Evolutionary conservation across 2,797 vertebrate genomes (phyloP), one percentile per base, ranked within the genome.

Genomic region (Chanos chanos): DNA sequence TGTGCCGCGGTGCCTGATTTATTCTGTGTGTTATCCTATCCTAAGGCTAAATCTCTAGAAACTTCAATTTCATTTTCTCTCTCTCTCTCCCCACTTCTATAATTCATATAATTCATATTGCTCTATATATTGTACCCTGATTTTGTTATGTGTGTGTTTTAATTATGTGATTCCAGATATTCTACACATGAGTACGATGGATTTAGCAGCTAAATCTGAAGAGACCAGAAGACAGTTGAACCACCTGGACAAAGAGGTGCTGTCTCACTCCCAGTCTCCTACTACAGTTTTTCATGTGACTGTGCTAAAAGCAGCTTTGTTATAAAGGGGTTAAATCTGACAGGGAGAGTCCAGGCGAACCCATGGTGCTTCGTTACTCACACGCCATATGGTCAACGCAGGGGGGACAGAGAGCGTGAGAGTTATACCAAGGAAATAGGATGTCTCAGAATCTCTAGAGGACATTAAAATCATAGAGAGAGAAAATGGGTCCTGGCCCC

Each of bases 181-280:
- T 41, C 73, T 80, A 60, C 92, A 92, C 76, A 82, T 92, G 64
- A 92, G 90, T 83, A 86, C 91, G 40, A 91, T 91, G 68, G 92
- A 94, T 37, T 84, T 97, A 18, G 84, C 92, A 58, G 91, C 90
- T 54, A 96, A 94, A 85, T 90, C 94, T 39, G 95, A 98, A 77
- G 96, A 97, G 76, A 96, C 94, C 30, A 93, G 90, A 75, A 93
- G 92, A 76, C 93, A 97, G 73, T 90, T 98, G 72, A 87, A 41
- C 72, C 89, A 87, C 68, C 92, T 98, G 47, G 91, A 94, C 81
- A 91, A 91, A 43, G 93, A 99, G 94, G 96, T 98, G 76, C 13
- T 64, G 18, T 15, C 39, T 9, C 55, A 5, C 9, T 34, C 36
- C 22, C 51, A 8, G 7, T 54, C 3, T 44, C 51, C 51, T 48